Evolutionary conservation across 1,140 invertebrate species (phyloP), one percentile per base, ranked within the genome.

Genomic region (Berghia stephanieae): DNA sequence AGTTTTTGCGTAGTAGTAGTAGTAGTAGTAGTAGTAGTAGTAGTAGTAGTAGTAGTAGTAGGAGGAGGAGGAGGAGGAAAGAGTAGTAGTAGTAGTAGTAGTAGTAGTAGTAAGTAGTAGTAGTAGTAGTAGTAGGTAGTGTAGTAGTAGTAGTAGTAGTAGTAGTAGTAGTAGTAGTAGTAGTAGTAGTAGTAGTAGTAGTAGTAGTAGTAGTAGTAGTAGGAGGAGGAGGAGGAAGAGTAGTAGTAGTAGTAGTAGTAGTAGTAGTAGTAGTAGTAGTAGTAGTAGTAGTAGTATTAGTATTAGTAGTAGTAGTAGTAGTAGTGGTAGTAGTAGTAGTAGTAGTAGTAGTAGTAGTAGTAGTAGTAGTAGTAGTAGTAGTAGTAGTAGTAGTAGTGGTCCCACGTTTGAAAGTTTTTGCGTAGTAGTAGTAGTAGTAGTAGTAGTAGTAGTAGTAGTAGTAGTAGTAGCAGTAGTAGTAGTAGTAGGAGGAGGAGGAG

Each of bases 131-230:
- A n/a, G n/a, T n/a, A n/a, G n/a, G n/a, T n/a, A n/a, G n/a, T n/a
- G n/a, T n/a, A n/a, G n/a, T n/a, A n/a, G n/a, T n/a, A n/a, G n/a
- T n/a, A n/a, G n/a, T 34, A 63, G 49, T 18, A 75, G 27, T 36
- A 60, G 16, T 36, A 63, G 16, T 40, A 60, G 71, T 55, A 72
- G 24, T 44, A 82, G 77, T 42, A 85, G 82, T 6, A 40, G 66
- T 27, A 27, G 24, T 31, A 73, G n/a, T 10, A 75, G 38, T 34
- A n/a, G 42, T 66, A 40, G 46, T 3, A 55, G 34, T 6, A 36
- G 42, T 24, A 42, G 40, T 38, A 36, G 43, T n/a, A 42, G 38
- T n/a, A 63, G 34, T 16, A 63, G n/a, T 10, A n/a, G n/a, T n/a
- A n/a, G n/a, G n/a, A n/a, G n/a, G n/a, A n/a, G n/a, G n/a, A n/a